Base-by-base conservation (phyloP, 1,140 invertebrate genomes). In the Drosophila truncata region DNA sequence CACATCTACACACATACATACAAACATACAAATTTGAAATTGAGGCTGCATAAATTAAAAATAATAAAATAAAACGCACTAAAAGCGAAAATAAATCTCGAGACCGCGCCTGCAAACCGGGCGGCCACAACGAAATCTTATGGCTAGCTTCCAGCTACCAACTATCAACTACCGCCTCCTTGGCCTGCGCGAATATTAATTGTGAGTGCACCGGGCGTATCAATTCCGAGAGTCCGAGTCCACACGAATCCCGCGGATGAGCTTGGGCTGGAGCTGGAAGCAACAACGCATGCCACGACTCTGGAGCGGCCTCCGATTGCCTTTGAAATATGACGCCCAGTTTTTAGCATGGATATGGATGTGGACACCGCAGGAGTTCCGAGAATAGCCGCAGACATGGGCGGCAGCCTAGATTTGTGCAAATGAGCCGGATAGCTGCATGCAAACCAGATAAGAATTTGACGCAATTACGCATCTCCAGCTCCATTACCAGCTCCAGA, bases 61-160 rank as follows among this genome's bases (percentile, higher is more conserved):
- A 87, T 82, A 80, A 82, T 79, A 79, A 82, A 84, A 82, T 85
- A 90, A 85, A 82, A 85, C 75, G 69, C 78, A 90, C 85, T 90
- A 85, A 90, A 90, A 90, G 76, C 80, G 63, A 82, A 80, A 80
- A 90, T 91, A 91, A 91, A 91, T 91, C 86, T 90, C 46, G 57
- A 70, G 55, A 44, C 52, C 52, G 42, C 20, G 18, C 54, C 49
- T 50, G 62, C n/a, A 47, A 81, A 62, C 82, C 82, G 61, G 82
- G 78, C 63, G 66, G 54, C 52, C 73, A 85, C 80, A 80, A 79
- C 62, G 78, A 86, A 86, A 82, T 77, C 71, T 46, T 20, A 35
- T 49, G 61, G 44, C 54, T 50, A 50, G 57, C 49, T 78, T 33
- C 76, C 49, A 44, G 47, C 78, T 61, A 57, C 49, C 55, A 39